Evolutionary conservation across 2,113 vertebrate species (phyloP).

Genomic region (Lasiurus borealis): DNA sequence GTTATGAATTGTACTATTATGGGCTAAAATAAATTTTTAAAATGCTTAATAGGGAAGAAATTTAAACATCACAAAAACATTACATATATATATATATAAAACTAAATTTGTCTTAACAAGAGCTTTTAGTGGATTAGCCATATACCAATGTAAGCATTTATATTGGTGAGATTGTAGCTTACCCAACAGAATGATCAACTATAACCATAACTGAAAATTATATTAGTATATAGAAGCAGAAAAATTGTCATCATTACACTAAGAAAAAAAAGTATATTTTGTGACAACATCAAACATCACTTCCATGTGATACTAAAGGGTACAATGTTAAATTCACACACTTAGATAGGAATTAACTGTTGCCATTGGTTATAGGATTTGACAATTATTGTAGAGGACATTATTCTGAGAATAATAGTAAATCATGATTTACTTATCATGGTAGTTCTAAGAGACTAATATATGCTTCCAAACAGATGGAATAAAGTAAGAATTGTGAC

Average conservation of each 20-base stretch:
- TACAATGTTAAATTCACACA: background rate
- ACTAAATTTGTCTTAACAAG: constrained; percentile 32
- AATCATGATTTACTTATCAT: background rate
- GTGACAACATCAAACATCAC: background rate
- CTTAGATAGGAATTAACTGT: background rate
- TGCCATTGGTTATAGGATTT: constrained; percentile 34
- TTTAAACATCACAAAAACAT: constrained; percentile 4
- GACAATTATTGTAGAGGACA: background rate
- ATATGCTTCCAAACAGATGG: constrained; percentile 16
- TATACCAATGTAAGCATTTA: background rate
- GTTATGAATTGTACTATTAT: background rate
- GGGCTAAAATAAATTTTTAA: constrained; percentile 43
- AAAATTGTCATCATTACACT: background rate
- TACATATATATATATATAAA: background rate
- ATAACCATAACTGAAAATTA: background rate
- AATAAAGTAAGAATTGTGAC: background rate
- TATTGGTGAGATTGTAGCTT: background rate
- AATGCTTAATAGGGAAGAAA: constrained; percentile 9
- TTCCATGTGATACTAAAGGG: background rate
- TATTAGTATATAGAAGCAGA: background rate
- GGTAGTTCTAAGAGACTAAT: constrained; percentile 11
- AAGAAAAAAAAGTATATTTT: constrained; percentile 6
- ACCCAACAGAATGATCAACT: background rate
- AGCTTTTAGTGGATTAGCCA: constrained; percentile 38
- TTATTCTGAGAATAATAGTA: background rate